Evolutionary conservation across 1,140 invertebrate genomes (phyloP).

Genomic region (Heliconius eleuchia): DNA sequence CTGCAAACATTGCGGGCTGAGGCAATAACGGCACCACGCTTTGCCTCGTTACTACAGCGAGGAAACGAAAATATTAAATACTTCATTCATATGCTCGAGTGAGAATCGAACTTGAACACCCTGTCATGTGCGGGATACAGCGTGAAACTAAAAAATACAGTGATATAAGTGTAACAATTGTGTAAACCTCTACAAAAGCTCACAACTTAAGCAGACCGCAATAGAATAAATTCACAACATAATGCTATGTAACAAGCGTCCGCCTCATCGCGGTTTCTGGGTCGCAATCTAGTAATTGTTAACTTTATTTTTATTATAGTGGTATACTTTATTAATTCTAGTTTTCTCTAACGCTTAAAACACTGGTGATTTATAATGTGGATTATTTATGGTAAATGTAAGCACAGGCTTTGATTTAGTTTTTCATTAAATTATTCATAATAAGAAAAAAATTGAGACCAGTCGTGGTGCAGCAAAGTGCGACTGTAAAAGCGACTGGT

Average conservation of each 20-base stretch:
- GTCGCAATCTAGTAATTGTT: slow-evolving; percentile 12
- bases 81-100: background rate
- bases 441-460: no score
- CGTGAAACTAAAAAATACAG: background rate
- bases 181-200: slow-evolving; percentile 6
- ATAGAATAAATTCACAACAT: slow-evolving; percentile 15
- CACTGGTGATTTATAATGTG: background rate
- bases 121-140: background rate
- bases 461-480: no score
- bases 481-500: no score
- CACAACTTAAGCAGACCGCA: slow-evolving; percentile 4
- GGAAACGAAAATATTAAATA: no score
- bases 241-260: background rate
- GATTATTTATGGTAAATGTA: background rate
- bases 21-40: no score
- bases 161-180: background rate
- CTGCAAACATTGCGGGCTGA: no score
- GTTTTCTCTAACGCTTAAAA: background rate
- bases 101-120: no score
- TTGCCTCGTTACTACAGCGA: no score
- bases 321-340: background rate
- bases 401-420: no score
- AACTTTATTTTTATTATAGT: slow-evolving; percentile 6
- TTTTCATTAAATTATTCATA: no score
- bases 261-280: slow-evolving; percentile 13